These are phyloP conservation scores for Heterotis niloticus DNA, from an alignment of 2,113 vertebrate species.

Conservation along the genomic window DNA sequence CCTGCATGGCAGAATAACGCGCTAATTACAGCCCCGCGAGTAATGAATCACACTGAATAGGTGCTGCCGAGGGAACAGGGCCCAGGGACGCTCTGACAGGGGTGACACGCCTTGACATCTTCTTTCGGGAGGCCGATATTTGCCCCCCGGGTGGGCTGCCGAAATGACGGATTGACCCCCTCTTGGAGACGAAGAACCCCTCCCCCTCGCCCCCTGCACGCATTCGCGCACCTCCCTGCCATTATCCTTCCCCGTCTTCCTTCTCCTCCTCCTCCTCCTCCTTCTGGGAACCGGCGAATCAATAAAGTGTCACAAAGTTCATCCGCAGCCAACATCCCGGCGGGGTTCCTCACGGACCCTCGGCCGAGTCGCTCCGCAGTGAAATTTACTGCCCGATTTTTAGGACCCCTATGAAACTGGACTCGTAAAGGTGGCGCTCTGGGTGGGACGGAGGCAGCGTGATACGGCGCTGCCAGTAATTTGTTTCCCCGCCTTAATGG, in stretches of 20 bases:
- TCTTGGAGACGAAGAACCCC: not conserved
- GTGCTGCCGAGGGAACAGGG: conserved; percentile 47
- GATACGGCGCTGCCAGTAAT: too few relatives aligned
- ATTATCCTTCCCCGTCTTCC: not conserved
- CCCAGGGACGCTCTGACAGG: conserved; percentile 48
- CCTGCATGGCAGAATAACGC: conserved; percentile 69
- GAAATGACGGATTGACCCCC: conserved; percentile 50
- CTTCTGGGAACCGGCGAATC: not conserved
- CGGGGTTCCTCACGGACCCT: too few relatives aligned
- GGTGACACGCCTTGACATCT: conserved; percentile 50
- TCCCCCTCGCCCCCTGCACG: not conserved
- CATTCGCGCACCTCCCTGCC: not conserved
- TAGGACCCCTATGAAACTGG: too few relatives aligned
- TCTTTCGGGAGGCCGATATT: conserved; percentile 53
- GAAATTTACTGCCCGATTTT: too few relatives aligned
- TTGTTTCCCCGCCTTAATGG: too few relatives aligned
- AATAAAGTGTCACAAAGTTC: not conserved
- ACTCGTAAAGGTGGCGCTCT: too few relatives aligned
- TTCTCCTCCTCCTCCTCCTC: not conserved
- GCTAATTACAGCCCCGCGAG: conserved; percentile 65
- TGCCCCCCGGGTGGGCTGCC: conserved; percentile 40
- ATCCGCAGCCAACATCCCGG: too few relatives aligned
- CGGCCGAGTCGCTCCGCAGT: too few relatives aligned
- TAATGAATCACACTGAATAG: conserved; percentile 55
- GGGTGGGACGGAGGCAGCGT: too few relatives aligned